Conservation (phyloP, 2,888 invertebrate species). For the Tetropium fuscum region DNA sequence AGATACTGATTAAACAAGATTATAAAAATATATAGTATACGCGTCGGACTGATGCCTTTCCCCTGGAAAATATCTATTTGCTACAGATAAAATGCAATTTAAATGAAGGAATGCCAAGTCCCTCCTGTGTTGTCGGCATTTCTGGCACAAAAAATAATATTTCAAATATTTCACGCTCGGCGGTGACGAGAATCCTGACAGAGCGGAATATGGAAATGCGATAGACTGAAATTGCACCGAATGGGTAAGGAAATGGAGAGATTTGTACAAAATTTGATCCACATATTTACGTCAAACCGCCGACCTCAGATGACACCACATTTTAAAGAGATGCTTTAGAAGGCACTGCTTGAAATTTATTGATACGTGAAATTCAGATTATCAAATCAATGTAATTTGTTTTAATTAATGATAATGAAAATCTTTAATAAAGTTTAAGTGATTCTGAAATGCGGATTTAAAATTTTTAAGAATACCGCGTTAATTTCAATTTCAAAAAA, state of each 20-base stretch:
- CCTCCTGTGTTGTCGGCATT: conserved; percentile 21
- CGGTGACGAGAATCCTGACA: conserved; percentile 31
- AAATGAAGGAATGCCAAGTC: conserved; percentile 13
- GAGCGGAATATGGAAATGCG: conserved; percentile 30
- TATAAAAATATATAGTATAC: not conserved
- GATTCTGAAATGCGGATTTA: too few species aligned
- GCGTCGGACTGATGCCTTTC: too few species aligned
- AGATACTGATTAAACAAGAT: not conserved
- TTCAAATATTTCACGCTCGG: conserved; percentile 32
- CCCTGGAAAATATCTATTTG: too few species aligned
- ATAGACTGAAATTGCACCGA: conserved; percentile 27
- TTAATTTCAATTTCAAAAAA: too few species aligned
- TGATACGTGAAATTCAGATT: too few species aligned
- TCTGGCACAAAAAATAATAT: conserved; percentile 32
- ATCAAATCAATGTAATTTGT: too few species aligned
- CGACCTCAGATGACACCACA: not conserved
- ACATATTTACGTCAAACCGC: conserved; percentile 9
- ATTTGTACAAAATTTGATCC: conserved; percentile 3
- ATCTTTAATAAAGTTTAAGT: too few species aligned
- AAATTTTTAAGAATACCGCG: too few species aligned
- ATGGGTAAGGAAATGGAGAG: not conserved
- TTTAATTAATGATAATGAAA: too few species aligned
- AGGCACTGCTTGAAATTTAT: too few species aligned
- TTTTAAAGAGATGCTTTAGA: not conserved
- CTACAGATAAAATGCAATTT: conserved; percentile 13